Conservation (phyloP, 2,888 invertebrate genomes). For the Brachylomia viminalis region DNA sequence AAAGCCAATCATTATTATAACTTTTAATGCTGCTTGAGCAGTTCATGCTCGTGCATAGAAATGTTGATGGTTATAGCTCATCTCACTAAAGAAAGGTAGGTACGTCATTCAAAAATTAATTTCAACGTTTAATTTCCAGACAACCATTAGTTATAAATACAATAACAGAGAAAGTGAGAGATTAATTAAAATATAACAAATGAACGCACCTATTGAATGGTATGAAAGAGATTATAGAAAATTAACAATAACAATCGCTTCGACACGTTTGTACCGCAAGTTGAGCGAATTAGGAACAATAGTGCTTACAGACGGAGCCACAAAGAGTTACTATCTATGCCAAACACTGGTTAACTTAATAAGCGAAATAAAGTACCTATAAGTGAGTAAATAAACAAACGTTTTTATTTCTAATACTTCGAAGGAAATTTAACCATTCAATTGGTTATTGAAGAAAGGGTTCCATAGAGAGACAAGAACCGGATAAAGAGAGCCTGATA, state of each 20-base stretch:
- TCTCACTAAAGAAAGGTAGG: conserved; percentile 30
- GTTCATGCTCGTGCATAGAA: conserved; percentile 8
- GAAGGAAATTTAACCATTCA: background rate
- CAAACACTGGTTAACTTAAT: conserved; percentile 62
- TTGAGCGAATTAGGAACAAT: conserved; percentile 79
- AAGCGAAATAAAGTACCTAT: conserved; percentile 52
- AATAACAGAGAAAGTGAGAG: conserved; percentile 78
- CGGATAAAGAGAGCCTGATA: background rate
- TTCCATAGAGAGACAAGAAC: background rate
- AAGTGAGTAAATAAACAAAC: conserved; percentile 43
- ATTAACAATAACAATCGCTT: conserved; percentile 74
- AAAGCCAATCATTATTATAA: conserved; percentile 40
- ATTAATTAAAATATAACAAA: conserved; percentile 82
- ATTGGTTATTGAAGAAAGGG: conserved; percentile 3
- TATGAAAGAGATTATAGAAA: conserved; percentile 70
- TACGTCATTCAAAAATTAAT: conserved; percentile 37
- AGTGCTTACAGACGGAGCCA: conserved; percentile 65
- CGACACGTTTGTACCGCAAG: conserved; percentile 65
- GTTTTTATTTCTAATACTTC: conserved; percentile 12
- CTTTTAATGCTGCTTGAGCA: conserved; percentile 27
- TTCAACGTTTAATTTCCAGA: conserved; percentile 51
- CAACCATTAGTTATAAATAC: conserved; percentile 63
- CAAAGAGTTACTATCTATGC: conserved; percentile 70
- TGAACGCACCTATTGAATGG: conserved; percentile 77
- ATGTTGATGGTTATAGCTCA: conserved; percentile 15